A percentile compares a stretch with the other conserved stretches of the same genome.
Conservation (phyloP, 2,797 vertebrate genomes). For the Acanthurus lineatus region DNA sequence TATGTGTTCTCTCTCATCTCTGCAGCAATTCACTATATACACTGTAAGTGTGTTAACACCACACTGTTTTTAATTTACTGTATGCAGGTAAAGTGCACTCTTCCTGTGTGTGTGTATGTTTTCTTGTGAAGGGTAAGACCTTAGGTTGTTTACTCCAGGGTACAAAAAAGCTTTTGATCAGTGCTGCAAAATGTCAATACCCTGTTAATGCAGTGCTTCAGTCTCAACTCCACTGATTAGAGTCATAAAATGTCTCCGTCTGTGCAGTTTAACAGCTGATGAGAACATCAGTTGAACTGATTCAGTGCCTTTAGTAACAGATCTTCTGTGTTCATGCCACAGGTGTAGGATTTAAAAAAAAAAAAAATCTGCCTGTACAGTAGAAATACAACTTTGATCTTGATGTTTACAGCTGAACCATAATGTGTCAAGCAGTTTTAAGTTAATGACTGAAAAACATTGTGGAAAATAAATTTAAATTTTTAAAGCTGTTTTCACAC, state of each 20-base stretch:
- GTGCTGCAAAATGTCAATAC: neutral
- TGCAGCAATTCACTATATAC: neutral
- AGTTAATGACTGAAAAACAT: neutral
- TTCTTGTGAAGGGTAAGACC: neutral
- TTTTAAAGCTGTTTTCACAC: neutral
- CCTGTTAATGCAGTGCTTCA: constrained; percentile 2
- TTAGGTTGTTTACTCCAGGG: neutral
- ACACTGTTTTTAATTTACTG: constrained; percentile 3
- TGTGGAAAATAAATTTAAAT: constrained; percentile 4
- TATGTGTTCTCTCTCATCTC: neutral
- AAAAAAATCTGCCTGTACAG: constrained; percentile 49
- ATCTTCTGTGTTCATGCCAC: constrained; percentile 16
- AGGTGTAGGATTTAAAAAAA: constrained; percentile 3
- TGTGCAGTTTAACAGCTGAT: constrained; percentile 19
- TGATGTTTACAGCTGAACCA: neutral
- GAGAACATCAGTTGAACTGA: constrained; percentile 13
- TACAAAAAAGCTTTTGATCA: neutral
- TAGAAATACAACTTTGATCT: constrained; percentile 37
- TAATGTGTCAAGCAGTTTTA: neutral
- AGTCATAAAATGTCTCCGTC: neutral
- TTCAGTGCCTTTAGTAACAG: constrained; percentile 28
- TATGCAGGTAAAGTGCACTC: constrained; percentile 28
- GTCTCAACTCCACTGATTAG: neutral
- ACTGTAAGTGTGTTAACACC: neutral
- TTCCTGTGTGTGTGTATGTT: neutral